Evolutionary conservation across 1,140 invertebrate species (phyloP), one percentile per base, ranked within the genome.

Genomic region (Condylostylus longicornis): DNA sequence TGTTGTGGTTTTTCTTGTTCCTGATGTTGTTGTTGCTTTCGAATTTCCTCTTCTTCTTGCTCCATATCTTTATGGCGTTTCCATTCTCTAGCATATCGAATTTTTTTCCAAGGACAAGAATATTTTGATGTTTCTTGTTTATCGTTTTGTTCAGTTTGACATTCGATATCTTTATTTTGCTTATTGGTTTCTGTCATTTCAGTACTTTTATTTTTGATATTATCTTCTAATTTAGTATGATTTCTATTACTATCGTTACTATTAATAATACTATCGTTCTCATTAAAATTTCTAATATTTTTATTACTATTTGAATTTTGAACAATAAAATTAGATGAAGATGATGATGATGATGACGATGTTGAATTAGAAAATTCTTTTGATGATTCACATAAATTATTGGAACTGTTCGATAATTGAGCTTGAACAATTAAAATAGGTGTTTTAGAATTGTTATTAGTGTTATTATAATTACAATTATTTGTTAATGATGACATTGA

Each of bases 41-140:
- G 12, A 14, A 28, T 5, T 12, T 35, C 25, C 13, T 43, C 28
- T 8, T 49, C 43, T 31, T 54, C 42, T 45, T 48, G 33, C n/a
- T 48, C 35, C n/a, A 45, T 30, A 17, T 25, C 28, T 40, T 58
- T 50, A n/a, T 51, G 46, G 33, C 54, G 56, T 37, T 57, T 59
- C 6, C 54, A 49, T 46, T 60, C 57, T 3, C 56, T 42, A 17
- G 57, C 57, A 41, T 48, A 60, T 4, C 56, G 48, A 10, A 59
- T 60, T 42, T 60, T 60, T 34, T 60, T 60, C 57, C 57, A 60
- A 5, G 57, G 57, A 37, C 53, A 60, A 19, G 57, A 51, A 48
- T 55, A 55, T 15, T 12, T 32, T 19, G 55, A 53, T 42, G n/a
- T 8, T 8, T 13, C 14, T 22, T 7, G 3, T 37, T 35, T 38